These are phyloP conservation scores for Thalassoma bifasciatum DNA, from an alignment of 2,113 vertebrate genomes.

Conservation along the genomic window DNA sequence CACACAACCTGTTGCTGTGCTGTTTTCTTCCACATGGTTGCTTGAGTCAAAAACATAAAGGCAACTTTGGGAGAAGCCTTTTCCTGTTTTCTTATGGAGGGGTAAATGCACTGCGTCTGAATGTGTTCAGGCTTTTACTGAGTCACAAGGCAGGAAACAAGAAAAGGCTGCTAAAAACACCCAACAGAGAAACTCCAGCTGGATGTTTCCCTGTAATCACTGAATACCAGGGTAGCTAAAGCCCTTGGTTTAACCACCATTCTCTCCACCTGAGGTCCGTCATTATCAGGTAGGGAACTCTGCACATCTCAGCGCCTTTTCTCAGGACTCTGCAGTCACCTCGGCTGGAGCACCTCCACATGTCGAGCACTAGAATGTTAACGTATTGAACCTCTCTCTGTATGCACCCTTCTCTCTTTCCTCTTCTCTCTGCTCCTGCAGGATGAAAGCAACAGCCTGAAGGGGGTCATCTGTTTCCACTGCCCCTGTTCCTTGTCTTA, in stretches of 20 bases:
- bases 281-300: constrained; percentile 47
- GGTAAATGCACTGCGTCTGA: constrained; percentile 4
- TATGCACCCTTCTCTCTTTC: not conserved
- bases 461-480: constrained; percentile 74
- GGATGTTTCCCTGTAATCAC: constrained; percentile 27
- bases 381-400: constrained; percentile 16
- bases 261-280: constrained; percentile 19
- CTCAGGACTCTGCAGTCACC: constrained; percentile 1
- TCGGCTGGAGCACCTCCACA: constrained; percentile 18
- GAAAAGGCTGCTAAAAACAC: constrained; percentile 20
- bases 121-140: constrained; percentile 35
- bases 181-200: constrained; percentile 12
- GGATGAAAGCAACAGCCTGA: constrained; percentile 58
- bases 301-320: constrained; percentile 13
- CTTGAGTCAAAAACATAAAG: constrained; percentile 14
- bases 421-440: not conserved
- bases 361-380: constrained; percentile 25
- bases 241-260: constrained; percentile 34
- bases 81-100: constrained; percentile 16
- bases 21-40: constrained; percentile 14
- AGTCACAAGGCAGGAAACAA: constrained; percentile 2
- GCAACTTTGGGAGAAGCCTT: constrained; percentile 2
- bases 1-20: constrained; percentile 19
- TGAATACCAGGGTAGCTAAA: constrained; percentile 35
- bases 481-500: constrained; percentile 61